Base-by-base conservation (phyloP, 2,797 vertebrate species). In the Atherinosoma microstoma region DNA sequence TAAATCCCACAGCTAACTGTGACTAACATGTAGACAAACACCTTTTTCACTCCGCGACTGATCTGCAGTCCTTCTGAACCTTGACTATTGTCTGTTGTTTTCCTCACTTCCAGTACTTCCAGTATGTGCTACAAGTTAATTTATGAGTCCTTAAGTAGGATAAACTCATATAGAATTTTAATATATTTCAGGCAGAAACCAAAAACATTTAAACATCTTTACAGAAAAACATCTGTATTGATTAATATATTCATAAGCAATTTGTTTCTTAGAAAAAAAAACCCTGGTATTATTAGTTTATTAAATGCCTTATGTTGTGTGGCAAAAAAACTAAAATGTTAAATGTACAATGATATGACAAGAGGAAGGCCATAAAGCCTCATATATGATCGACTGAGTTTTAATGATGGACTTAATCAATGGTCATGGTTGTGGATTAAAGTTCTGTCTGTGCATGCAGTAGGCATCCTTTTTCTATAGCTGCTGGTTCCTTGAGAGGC, bases 1-100 rank as follows among this genome's bases (percentile, higher is more conserved):
- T 51, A 67, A 83, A 84, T 73, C 74, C 65, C 67, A 38, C 58
- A 9, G 67, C 49, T 40, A n/a, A 34, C 73, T 54, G 60, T 57
- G 34, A 65, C 56, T 36, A 66, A 72, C 42, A 40, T n/a, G 61
- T 18, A 38, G 36, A 38, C 36, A 11, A 47, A 47, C 42, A 47
- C 57, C 53, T 58, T 34, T 36, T 35, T 54, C 6, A 11, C 57
- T 58, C 34, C 11, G 18, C 35, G 38, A 35, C 63, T 79, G 54
- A 59, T 67, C 34, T 70, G 35, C 12, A 22, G 7, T 64, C 54
- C 54, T 32, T 58, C 27, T 80, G n/a, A 70, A 47, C 18, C 57
- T 9, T 34, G 35, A 35, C 56, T 58, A 24, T 75, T 54, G 64
- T 54, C 35, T 36, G 36, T 8, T 15, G 12, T 49, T 64, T 29